A percentile compares a stretch with the other conserved stretches of the same genome.
Conservation (phyloP, 2,113 vertebrate species). For the Sporophila hypoxantha region DNA sequence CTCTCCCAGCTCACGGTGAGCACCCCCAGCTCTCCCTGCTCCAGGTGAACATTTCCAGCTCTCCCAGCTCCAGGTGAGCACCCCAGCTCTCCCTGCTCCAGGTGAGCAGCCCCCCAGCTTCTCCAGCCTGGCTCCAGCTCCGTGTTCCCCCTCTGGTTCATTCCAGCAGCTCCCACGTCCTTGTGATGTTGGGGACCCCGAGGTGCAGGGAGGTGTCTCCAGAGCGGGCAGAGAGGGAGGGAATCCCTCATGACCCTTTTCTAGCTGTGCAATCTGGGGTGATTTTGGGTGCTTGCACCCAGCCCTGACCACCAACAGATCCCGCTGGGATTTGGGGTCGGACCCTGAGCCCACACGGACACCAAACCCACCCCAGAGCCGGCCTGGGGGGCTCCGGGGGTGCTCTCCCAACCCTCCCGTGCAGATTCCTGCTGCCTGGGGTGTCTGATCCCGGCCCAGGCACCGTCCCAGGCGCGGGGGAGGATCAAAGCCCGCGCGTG, state of each 20-base stretch:
- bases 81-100: not conserved
- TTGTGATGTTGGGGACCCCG: not conserved
- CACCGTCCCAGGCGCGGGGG: conserved; percentile 9
- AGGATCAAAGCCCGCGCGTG: conserved; percentile 39
- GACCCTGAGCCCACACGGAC: fast-evolving
- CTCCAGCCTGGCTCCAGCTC: not conserved
- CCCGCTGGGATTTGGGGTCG: fast-evolving
- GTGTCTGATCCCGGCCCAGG: conserved; percentile 13
- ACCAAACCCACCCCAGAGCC: not conserved
- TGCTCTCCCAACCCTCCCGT: not conserved
- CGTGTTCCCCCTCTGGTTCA: not conserved
- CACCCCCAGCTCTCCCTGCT: not conserved
- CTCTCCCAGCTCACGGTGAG: too few relatives aligned
- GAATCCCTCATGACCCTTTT: not conserved
- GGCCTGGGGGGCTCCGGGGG: not conserved
- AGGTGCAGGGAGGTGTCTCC: not conserved
- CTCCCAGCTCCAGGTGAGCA: too few relatives aligned
- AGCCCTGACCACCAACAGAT: fast-evolving
- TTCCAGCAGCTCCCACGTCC: not conserved
- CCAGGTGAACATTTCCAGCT: too few relatives aligned
- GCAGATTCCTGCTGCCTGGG: conserved; percentile 18
- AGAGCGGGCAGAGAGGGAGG: fast-evolving
- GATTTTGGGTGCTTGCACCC: not conserved
- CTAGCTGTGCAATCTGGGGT: fast-evolving
- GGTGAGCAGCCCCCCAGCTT: not conserved